A percentile compares a stretch with the other conserved stretches of the same genome.
phyloP scores from a whole-genome alignment of 1,140 invertebrate species.

The Drosophila rhopaloa region DNA sequence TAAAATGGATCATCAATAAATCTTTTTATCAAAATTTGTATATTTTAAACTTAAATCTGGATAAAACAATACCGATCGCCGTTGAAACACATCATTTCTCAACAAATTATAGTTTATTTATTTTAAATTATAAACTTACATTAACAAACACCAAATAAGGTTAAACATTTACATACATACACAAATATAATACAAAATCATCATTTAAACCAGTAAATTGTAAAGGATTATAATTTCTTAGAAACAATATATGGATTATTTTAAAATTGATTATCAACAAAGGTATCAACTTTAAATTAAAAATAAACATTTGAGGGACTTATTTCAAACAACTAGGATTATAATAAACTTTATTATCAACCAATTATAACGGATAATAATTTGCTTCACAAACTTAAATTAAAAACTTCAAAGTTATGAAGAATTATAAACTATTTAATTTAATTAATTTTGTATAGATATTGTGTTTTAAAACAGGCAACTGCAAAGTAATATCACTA shows the following conservation, averaged over 20 bases:
- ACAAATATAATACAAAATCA: not conserved
- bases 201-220: not conserved
- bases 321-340: too few species aligned
- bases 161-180: too few species aligned
- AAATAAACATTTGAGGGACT: too few species aligned
- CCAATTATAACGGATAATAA: too few species aligned
- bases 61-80: not conserved
- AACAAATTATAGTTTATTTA: slow-evolving; percentile 10
- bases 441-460: too few species aligned
- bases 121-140: slow-evolving; percentile 2
- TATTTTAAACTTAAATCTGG: not conserved
- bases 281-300: not conserved
- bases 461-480: too few species aligned
- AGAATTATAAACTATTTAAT: too few species aligned
- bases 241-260: not conserved
- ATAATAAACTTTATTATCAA: too few species aligned
- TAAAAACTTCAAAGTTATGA: too few species aligned
- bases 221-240: slow-evolving; percentile 1
- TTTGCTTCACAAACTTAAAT: too few species aligned
- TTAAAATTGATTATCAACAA: not conserved
- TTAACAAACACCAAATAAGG: not conserved
- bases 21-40: not conserved
- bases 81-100: not conserved
- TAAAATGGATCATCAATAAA: not conserved
- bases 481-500: too few species aligned